Evolutionary conservation across 2,113 vertebrate genomes (phyloP).

Genomic region (Haemorhous mexicanus): DNA sequence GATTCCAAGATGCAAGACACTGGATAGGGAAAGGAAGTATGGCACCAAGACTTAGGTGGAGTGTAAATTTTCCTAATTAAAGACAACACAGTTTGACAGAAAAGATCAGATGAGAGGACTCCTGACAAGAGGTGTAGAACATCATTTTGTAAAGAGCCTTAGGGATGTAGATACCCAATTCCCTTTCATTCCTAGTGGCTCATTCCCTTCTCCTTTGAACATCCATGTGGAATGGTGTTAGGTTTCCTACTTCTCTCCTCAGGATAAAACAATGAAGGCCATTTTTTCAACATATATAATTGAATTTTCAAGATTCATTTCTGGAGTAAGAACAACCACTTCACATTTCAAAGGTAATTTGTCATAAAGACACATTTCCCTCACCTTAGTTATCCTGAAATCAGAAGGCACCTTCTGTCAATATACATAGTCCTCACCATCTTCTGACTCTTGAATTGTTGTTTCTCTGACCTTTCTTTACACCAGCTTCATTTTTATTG

Average conservation of each 20-base stretch:
- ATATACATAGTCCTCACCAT: background rate
- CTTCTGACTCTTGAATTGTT: background rate
- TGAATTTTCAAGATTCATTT: background rate
- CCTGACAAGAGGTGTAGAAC: background rate
- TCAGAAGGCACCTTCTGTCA: background rate
- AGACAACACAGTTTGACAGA: background rate
- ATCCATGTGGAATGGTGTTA: background rate
- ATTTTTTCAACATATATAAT: background rate
- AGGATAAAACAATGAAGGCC: background rate
- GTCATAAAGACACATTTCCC: background rate
- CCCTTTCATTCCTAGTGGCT: background rate
- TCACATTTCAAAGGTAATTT: background rate
- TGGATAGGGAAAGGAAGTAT: background rate
- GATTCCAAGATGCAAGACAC: background rate
- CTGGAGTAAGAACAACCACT: background rate
- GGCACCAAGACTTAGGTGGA: background rate
- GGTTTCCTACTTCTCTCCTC: background rate
- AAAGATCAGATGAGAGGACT: background rate
- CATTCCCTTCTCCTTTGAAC: conserved; percentile 1
- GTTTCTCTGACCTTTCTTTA: background rate
- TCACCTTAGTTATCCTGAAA: background rate
- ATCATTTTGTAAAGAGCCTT: background rate
- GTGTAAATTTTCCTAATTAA: background rate
- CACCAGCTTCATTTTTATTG: background rate
- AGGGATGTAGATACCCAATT: background rate